Conservation (phyloP, 2,888 invertebrate species). For the Hermodice carunculata region DNA sequence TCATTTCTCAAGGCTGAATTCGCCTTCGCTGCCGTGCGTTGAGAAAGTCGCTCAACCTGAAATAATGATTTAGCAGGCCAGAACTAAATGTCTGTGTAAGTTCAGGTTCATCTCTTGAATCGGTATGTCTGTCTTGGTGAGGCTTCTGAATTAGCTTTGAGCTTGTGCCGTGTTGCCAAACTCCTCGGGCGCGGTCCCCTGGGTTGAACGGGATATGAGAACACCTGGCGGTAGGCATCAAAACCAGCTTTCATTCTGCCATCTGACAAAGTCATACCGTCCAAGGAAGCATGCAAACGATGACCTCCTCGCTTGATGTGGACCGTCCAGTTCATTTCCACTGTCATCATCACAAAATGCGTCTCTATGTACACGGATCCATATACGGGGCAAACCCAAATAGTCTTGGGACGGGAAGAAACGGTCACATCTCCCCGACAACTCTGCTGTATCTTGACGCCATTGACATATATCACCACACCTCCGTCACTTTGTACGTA, state of each 20-base stretch:
- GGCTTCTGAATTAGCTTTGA: no score
- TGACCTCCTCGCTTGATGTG: conserved; percentile 55
- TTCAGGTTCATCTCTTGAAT: no score
- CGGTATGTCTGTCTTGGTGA: no score
- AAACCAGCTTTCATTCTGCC: conserved; percentile 39
- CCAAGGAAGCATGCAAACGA: conserved; percentile 44
- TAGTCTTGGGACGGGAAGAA: conserved; percentile 65
- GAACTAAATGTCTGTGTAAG: no score
- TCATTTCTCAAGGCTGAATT: no score
- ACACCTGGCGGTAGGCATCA: conserved; percentile 26
- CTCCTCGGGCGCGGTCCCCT: no score
- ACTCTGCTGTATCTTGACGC: conserved; percentile 64
- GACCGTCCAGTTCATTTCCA: conserved; percentile 64
- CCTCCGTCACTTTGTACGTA: conserved; percentile 57
- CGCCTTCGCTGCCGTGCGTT: no score
- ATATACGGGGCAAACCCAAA: conserved; percentile 63
- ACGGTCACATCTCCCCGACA: conserved; percentile 66
- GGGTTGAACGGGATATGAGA: conserved; percentile 35
- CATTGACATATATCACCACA: conserved; percentile 65
- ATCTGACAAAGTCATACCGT: conserved; percentile 29
- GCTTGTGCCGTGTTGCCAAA: no score
- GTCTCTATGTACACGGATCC: conserved; percentile 64
- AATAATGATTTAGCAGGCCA: no score
- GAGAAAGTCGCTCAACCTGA: no score
- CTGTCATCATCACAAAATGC: conserved; percentile 66